Evolutionary conservation across 2,113 vertebrate species (phyloP), one percentile per base, ranked within the genome.

Genomic region (Chionis minor): DNA sequence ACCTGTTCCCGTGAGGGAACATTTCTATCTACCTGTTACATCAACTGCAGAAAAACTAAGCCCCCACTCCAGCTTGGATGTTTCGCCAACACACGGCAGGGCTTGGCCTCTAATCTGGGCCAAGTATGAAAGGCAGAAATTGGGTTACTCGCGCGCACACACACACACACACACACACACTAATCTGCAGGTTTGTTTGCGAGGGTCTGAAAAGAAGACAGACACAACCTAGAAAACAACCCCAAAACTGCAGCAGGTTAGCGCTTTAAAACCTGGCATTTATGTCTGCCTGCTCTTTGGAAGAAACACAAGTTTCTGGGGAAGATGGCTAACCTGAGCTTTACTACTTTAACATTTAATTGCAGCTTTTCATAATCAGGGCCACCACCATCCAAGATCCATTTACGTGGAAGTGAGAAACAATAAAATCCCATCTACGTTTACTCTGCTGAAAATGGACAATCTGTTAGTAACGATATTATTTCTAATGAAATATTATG

Each of bases 321-420:
- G 65, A 86, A 79, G 67, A 22, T 44, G 22, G 62, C 33, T 88
- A 83, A 82, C 85, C 71, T 71, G 73, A 88, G 87, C 67, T 94
- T 96, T 81, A 42, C 62, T 69, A 81, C 84, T 96, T 82, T 27
- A 93, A 88, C 33, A 71, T 96, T 96, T 83, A 86, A 94, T 92
- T 62, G 87, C 84, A 95, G 96, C 80, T 95, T 97, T 96, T 94
- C 65, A 32, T 95, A 92, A 96, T 96, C 93, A 81, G 90, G 74
- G 77, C 67, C 88, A 70, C 87, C 79, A 7, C 92, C 67, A 73
- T 27, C 78, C 96, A 16, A 97, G 97, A 97, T 97, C 91, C 95
- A 91, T 95, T 98, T 97, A 97, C 67, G 88, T 93, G 93, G 73
- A 92, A 97, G 96, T 95, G 79, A 94, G 92, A 97, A 98, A 98